Evolutionary conservation across 1,140 invertebrate genomes (phyloP).

Genomic region (Alviniconcha marisindica): DNA sequence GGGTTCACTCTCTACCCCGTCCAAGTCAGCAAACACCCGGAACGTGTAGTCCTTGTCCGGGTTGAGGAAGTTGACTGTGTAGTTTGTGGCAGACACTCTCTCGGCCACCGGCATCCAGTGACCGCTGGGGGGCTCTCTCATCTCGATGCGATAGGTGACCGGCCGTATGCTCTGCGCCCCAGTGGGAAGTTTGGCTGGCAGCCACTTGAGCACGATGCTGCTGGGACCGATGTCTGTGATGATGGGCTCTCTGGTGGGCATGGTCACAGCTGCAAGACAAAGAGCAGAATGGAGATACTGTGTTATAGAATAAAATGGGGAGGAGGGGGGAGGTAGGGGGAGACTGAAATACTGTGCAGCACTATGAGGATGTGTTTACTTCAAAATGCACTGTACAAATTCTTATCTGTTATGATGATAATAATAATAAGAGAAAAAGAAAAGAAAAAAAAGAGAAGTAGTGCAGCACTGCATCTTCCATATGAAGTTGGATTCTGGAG

Average conservation of each 20-base stretch:
- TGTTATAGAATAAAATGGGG: no score
- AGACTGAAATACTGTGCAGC: no score
- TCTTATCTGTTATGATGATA: no score
- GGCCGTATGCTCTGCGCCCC: constrained; percentile 14
- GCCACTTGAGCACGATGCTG: constrained; percentile 59
- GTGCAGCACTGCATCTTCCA: no score
- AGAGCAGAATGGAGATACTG: no score
- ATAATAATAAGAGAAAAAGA: no score
- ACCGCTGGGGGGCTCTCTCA: constrained; percentile 63
- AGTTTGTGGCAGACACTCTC: constrained; percentile 47
- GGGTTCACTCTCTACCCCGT: constrained; percentile 65
- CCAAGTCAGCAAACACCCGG: constrained; percentile 66
- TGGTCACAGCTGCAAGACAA: constrained; percentile 54
- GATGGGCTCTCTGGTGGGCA: constrained; percentile 59
- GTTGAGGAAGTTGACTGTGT: constrained; percentile 80
- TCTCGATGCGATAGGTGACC: constrained; percentile 59
- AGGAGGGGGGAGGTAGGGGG: no score
- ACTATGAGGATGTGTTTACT: no score
- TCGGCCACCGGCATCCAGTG: constrained; percentile 58
- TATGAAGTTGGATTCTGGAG: no score
- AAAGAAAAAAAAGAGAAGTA: no score
- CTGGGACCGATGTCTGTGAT: constrained; percentile 58
- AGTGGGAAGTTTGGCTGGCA: constrained; percentile 52
- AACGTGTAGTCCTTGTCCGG: constrained; percentile 73
- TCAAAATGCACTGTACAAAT: no score